Conservation (phyloP, 2,888 invertebrate genomes). For the Sylvicola cinctus region DNA sequence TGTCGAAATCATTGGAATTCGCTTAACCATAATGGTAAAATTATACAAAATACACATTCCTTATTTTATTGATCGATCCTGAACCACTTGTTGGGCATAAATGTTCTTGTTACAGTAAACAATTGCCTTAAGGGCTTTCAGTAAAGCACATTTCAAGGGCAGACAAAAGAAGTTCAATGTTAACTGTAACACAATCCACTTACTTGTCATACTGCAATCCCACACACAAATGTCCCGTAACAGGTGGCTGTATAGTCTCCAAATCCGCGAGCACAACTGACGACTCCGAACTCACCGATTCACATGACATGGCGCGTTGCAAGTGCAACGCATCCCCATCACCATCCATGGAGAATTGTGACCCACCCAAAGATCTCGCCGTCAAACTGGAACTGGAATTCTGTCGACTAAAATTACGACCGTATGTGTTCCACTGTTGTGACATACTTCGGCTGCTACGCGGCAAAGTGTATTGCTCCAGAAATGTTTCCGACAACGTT, state of each 20-base stretch:
- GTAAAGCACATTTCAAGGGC: background rate
- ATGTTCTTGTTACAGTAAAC: too few relatives aligned
- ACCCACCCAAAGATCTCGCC: constrained; percentile 20
- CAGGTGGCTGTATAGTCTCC: constrained; percentile 43
- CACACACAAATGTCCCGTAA: constrained; percentile 55
- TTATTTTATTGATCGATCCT: too few relatives aligned
- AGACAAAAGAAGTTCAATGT: background rate
- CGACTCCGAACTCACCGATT: constrained; percentile 61
- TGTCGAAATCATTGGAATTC: too few relatives aligned
- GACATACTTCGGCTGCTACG: background rate
- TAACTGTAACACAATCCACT: constrained; percentile 10
- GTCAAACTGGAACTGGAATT: constrained; percentile 18
- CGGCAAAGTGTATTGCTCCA: constrained; percentile 10
- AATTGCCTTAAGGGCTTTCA: too few relatives aligned
- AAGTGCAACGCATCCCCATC: constrained; percentile 15
- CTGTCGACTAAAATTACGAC: constrained; percentile 18
- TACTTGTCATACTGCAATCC: constrained; percentile 61
- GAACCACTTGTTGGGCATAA: too few relatives aligned
- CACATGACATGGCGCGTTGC: constrained; percentile 49
- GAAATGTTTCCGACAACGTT: constrained; percentile 24
- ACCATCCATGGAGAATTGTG: constrained; percentile 18
- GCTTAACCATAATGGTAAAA: too few relatives aligned
- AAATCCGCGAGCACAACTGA: constrained; percentile 49
- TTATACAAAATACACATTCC: too few relatives aligned
- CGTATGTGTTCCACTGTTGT: constrained; percentile 18